Evolutionary conservation across 1,140 invertebrate genomes (phyloP).

Genomic region (Caerostris darwini): DNA sequence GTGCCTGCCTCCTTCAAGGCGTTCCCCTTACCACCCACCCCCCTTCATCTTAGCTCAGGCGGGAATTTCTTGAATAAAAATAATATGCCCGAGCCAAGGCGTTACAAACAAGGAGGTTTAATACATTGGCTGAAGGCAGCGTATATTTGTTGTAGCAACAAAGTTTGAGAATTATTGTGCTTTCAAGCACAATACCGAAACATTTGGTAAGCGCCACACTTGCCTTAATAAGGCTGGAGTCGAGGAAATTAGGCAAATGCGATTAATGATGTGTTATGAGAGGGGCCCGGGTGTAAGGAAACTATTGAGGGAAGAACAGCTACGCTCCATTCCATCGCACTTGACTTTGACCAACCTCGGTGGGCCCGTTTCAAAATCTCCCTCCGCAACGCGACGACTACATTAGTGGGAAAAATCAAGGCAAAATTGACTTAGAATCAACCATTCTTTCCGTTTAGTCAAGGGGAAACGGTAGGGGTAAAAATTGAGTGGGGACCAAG

Average conservation of each 20-base stretch:
- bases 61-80: constrained; percentile 41
- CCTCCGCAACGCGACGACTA: constrained; percentile 23
- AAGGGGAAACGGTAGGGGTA: constrained; percentile 15
- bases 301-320: constrained; percentile 63
- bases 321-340: constrained; percentile 67
- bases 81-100: constrained; percentile 62
- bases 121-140: constrained; percentile 12
- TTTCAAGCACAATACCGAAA: constrained; percentile 75
- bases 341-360: constrained; percentile 49
- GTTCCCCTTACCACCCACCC: not conserved
- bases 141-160: constrained; percentile 71
- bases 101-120: constrained; percentile 54
- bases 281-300: constrained; percentile 62
- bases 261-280: constrained; percentile 77
- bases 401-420: constrained; percentile 26
- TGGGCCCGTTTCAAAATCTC: constrained; percentile 65
- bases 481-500: not conserved
- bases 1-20: constrained; percentile 9
- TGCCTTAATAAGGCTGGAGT: constrained; percentile 74
- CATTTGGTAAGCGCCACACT: constrained; percentile 75
- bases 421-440: constrained; percentile 1
- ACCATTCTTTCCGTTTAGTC: constrained; percentile 25
- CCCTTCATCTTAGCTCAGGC: constrained; percentile 17
- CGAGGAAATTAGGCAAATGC: constrained; percentile 77
- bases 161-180: constrained; percentile 77